Percentiles rank a stretch among this genome's conserved stretches.
Evolutionary conservation across 2,888 invertebrate species (phyloP).

Genomic region (Cheilosia impressa): DNA sequence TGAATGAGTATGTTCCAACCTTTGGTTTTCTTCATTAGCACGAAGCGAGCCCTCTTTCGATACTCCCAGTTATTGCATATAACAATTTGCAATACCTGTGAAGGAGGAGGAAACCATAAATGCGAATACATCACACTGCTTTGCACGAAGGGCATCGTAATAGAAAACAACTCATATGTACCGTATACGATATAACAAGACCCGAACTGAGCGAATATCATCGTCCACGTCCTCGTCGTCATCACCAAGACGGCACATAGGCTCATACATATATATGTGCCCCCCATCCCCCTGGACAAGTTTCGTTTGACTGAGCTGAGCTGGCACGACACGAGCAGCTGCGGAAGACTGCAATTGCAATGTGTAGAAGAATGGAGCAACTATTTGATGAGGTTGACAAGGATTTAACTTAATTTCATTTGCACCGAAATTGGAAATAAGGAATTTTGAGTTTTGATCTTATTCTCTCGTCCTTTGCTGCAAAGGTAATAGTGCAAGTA

Average conservation of each 20-base stretch:
- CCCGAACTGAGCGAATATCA: constrained; percentile 47
- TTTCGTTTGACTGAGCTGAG: constrained; percentile 18
- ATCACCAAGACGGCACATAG: constrained; percentile 44
- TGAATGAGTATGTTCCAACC: constrained; percentile 11
- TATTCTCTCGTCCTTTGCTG: constrained; percentile 60
- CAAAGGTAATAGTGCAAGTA: constrained; percentile 33
- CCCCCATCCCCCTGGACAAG: constrained; percentile 11
- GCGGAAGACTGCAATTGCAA: constrained; percentile 66
- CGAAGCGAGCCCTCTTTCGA: constrained; percentile 34
- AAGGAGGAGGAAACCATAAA: not conserved
- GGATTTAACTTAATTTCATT: constrained; percentile 77
- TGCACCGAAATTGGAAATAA: constrained; percentile 74
- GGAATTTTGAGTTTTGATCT: constrained; percentile 73
- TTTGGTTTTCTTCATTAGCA: constrained; percentile 34
- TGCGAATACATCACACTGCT: constrained; percentile 5
- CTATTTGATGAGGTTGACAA: constrained; percentile 77
- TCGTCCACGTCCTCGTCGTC: constrained; percentile 40
- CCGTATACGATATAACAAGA: constrained; percentile 30
- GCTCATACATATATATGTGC: constrained; percentile 13
- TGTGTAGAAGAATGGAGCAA: constrained; percentile 77
- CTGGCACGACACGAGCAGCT: constrained; percentile 32
- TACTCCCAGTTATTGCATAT: constrained; percentile 54
- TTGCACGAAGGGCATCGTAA: constrained; percentile 28
- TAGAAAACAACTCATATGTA: constrained; percentile 34
- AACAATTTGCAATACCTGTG: not conserved